Base-by-base conservation (phyloP, 2,888 invertebrate genomes). In the Volucella inflata region DNA sequence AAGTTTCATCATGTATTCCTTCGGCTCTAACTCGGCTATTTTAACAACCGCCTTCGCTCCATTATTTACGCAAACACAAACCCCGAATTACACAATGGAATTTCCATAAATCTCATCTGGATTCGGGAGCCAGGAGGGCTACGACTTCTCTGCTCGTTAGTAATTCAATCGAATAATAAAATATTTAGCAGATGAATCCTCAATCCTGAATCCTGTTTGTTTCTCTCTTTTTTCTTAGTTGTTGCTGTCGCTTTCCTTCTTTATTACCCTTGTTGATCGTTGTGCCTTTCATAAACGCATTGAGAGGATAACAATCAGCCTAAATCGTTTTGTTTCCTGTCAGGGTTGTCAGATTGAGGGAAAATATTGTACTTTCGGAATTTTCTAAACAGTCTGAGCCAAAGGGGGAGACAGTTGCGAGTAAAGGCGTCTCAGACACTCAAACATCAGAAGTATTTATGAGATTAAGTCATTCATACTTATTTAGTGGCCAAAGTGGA, bases 101-200 rank as follows among this genome's bases (percentile, higher is more conserved):
- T 67, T 75, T 67, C 48, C 75, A 75, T 67, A 75, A 75, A 67
- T 74, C 64, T 46, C 38, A 38, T 38, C 67, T 12, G 30, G 42
- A 68, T 14, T 44, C 4, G 17, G 30, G 1, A 8, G 30, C 10
- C 2, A 11, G 21, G 4, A 9, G 10, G 11, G 8, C 17, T 42
- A 42, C 2, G 51, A 42, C n/a, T 36, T 57, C 48, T 2, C 12
- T 42, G 14, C 75, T 67, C 65, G 59, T 75, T 67, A 59, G 59
- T 75, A 75, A 75, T 75, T 75, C 75, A 75, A 67, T 75, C 59
- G 75, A 59, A 42, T 75, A 50, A 57, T 67, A 67, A 75, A 67
- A 75, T 75, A 75, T 75, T 75, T 67, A 75, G 16, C 40, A 21
- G 64, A 55, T 64, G 38, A 57, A 51, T 46, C 12, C 10, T 6